Evolutionary conservation across 2,888 invertebrate species (phyloP).

Genomic region (Apocheima hispidaria): DNA sequence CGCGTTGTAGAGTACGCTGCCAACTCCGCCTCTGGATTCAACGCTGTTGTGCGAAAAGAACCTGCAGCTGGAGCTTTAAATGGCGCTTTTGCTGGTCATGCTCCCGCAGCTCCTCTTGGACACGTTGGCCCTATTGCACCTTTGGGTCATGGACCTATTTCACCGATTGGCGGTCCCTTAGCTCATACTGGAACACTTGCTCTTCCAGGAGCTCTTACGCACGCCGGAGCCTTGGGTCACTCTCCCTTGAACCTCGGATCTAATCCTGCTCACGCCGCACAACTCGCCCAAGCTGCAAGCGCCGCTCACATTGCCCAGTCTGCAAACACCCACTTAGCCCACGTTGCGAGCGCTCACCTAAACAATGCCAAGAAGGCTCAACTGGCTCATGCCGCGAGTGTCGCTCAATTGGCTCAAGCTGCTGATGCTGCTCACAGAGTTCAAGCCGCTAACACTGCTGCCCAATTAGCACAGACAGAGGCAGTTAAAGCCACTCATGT

Average conservation of each 20-base stretch:
- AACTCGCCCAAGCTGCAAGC: slow-evolving; percentile 38
- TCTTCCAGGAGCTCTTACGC: slow-evolving; percentile 18
- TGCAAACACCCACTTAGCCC: slow-evolving; percentile 41
- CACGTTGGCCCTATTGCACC: slow-evolving; percentile 32
- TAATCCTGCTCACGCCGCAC: slow-evolving; percentile 40
- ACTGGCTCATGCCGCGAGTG: slow-evolving; percentile 34
- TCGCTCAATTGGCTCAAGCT: slow-evolving; percentile 36
- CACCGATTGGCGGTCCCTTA: slow-evolving; percentile 6
- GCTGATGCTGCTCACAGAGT: slow-evolving; percentile 25
- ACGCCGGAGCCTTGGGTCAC: slow-evolving; percentile 31
- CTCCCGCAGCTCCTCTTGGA: slow-evolving; percentile 33
- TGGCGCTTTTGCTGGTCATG: slow-evolving; percentile 25
- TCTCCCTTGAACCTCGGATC: slow-evolving; percentile 35
- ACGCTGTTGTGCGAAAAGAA: slow-evolving; percentile 69
- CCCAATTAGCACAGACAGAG: slow-evolving; percentile 34
- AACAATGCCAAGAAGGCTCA: slow-evolving; percentile 33
- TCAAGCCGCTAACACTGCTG: slow-evolving; percentile 28
- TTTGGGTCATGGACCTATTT: slow-evolving; percentile 27
- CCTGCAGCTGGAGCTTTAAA: slow-evolving; percentile 49
- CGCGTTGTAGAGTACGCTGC: slow-evolving; percentile 86
- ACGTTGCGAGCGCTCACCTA: slow-evolving; percentile 37
- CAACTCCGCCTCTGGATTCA: slow-evolving; percentile 67
- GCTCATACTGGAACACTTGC: slow-evolving; percentile 18
- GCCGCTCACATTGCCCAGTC: slow-evolving; percentile 40
- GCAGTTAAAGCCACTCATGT: slow-evolving; percentile 36